These are phyloP conservation scores for Saccopteryx leptura DNA, from an alignment of 2,113 vertebrate genomes.

Conservation along the genomic window DNA sequence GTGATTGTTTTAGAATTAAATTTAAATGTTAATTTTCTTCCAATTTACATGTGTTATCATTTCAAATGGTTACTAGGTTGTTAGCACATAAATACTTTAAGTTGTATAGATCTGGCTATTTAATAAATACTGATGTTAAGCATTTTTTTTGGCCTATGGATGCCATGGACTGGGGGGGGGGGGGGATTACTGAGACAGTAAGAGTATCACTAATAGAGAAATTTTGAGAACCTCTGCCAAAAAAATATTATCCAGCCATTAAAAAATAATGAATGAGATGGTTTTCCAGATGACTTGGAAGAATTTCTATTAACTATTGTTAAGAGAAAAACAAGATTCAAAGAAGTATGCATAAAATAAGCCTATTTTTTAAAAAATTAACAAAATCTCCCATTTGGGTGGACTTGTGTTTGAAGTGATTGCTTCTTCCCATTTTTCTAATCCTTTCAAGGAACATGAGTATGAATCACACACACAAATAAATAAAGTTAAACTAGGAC, in stretches of 20 bases:
- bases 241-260: neutral
- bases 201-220: neutral
- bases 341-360: neutral
- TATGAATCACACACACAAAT: neutral
- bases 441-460: neutral
- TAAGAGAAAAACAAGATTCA: constrained; percentile 22
- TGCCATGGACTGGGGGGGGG: neutral
- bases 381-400: neutral
- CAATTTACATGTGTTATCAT: neutral
- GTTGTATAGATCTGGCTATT: neutral
- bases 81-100: constrained; percentile 17
- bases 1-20: constrained; percentile 6
- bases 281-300: neutral
- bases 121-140: neutral
- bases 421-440: neutral
- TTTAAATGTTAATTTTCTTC: constrained; percentile 30
- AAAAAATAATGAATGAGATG: constrained; percentile 41
- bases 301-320: neutral
- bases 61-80: neutral
- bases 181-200: neutral
- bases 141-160: constrained; percentile 1
- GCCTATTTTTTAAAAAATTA: neutral
- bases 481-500: neutral
- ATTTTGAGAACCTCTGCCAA: neutral
- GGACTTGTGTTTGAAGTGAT: neutral